Evolutionary conservation across 2,888 invertebrate species (phyloP).

Genomic region (Euplexia lucipara): DNA sequence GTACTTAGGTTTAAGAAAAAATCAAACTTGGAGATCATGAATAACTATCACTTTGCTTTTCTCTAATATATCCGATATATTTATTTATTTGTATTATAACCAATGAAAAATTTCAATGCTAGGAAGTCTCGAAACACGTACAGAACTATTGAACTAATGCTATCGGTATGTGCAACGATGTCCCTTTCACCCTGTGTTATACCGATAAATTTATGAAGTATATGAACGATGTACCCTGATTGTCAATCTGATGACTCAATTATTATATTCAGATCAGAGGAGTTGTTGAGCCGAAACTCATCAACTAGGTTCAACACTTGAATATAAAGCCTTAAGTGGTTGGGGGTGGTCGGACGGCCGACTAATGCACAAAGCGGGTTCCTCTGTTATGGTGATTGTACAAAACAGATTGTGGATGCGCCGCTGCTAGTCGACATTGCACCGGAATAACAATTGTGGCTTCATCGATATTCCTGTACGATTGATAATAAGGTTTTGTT

Average conservation of each 20-base stretch:
- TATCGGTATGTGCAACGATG: no score
- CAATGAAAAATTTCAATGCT: no score
- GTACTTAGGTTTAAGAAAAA: no score
- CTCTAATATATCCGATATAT: no score
- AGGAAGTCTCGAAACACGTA: no score
- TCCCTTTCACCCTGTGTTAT: no score
- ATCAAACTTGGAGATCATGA: no score
- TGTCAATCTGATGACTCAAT: constrained; percentile 54
- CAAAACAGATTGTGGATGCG: constrained; percentile 76
- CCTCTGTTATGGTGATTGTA: constrained; percentile 77
- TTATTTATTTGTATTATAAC: no score
- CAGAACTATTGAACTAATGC: no score
- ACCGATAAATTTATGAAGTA: constrained; percentile 6
- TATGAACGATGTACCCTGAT: constrained; percentile 32
- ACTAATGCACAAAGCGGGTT: constrained; percentile 80
- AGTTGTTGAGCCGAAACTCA: constrained; percentile 64
- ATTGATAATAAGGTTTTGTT: constrained; percentile 33
- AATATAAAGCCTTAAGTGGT: constrained; percentile 64
- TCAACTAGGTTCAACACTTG: constrained; percentile 62
- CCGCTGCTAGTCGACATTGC: constrained; percentile 51
- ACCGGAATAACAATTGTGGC: constrained; percentile 71
- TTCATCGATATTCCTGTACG: constrained; percentile 54
- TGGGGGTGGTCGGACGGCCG: constrained; percentile 55
- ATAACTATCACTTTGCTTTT: no score
- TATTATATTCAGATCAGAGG: constrained; percentile 61